These are phyloP conservation scores for Cichlasoma orientale DNA, from an alignment of 2,797 vertebrate species.

Conservation along the genomic window DNA sequence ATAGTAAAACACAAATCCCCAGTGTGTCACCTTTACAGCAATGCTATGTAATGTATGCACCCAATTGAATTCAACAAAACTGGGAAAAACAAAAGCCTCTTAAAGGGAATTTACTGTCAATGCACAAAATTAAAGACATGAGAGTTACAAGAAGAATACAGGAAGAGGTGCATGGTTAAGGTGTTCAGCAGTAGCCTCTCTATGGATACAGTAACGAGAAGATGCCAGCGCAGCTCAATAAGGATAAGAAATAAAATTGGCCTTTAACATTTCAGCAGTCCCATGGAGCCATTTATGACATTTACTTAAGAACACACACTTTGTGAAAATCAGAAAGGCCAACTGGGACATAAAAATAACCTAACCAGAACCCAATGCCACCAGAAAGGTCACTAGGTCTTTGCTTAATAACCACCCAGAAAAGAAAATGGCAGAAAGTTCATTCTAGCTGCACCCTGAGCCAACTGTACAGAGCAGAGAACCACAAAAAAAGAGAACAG, in stretches of 20 bases:
- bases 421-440: background rate
- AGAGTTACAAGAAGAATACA: background rate
- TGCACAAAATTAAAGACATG: background rate
- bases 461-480: background rate
- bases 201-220: background rate
- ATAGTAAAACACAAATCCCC: slow-evolving; percentile 1
- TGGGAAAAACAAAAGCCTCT: background rate
- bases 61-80: background rate
- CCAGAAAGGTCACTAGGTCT: background rate
- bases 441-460: background rate
- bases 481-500: background rate
- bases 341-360: slow-evolving; percentile 4
- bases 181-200: background rate
- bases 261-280: slow-evolving; percentile 7
- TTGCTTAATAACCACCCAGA: background rate
- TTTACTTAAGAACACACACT: background rate
- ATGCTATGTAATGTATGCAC: background rate
- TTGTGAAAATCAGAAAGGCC: slow-evolving; percentile 15
- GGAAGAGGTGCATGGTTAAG: background rate
- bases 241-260: background rate
- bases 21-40: slow-evolving; percentile 3
- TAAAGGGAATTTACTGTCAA: background rate
- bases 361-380: background rate
- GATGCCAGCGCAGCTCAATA: background rate
- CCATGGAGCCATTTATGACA: background rate